These are phyloP conservation scores for Hippocampus mohnikei DNA, from an alignment of 2,113 vertebrate species.

Conservation along the genomic window DNA sequence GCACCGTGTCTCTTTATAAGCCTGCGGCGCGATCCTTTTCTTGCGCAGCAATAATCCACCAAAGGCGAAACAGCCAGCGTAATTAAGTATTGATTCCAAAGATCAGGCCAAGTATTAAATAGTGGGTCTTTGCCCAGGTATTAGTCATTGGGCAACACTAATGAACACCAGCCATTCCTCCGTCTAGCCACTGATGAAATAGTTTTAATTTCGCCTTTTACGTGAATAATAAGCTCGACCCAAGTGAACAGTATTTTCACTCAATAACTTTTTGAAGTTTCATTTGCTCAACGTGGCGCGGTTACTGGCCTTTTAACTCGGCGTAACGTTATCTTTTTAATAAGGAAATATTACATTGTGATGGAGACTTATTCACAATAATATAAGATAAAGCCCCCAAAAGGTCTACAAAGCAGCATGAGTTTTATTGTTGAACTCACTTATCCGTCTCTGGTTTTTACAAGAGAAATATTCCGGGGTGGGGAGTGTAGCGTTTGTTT, in stretches of 20 bases:
- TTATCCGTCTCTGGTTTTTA: slow-evolving; percentile 28
- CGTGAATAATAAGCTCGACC: slow-evolving; percentile 17
- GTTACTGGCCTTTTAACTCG: slow-evolving; percentile 11
- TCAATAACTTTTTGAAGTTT: slow-evolving; percentile 12
- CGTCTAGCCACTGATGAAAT: slow-evolving; percentile 12
- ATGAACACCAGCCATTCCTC: slow-evolving; percentile 17
- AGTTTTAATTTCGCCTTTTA: neutral
- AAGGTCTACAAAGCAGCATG: neutral
- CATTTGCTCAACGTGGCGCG: slow-evolving; percentile 10
- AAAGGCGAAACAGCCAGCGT: slow-evolving; percentile 47
- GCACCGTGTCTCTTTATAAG: slow-evolving; percentile 41
- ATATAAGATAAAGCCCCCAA: neutral
- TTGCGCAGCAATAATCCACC: slow-evolving; percentile 51
- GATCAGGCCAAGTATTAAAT: slow-evolving; percentile 41
- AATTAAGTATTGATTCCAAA: slow-evolving; percentile 66
- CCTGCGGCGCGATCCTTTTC: slow-evolving; percentile 31
- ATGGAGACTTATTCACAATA: neutral
- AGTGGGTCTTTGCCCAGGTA: slow-evolving; percentile 25
- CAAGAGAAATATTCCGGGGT: too few species aligned
- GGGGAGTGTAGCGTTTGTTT: slow-evolving; percentile 40
- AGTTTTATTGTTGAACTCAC: slow-evolving; percentile 13
- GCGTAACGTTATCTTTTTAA: slow-evolving; percentile 14
- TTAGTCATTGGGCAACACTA: slow-evolving; percentile 35
- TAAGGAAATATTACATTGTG: slow-evolving; percentile 28
- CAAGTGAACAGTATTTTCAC: neutral